These are phyloP conservation scores for Apoda limacodes DNA, from an alignment of 2,888 invertebrate genomes.

Conservation along the genomic window DNA sequence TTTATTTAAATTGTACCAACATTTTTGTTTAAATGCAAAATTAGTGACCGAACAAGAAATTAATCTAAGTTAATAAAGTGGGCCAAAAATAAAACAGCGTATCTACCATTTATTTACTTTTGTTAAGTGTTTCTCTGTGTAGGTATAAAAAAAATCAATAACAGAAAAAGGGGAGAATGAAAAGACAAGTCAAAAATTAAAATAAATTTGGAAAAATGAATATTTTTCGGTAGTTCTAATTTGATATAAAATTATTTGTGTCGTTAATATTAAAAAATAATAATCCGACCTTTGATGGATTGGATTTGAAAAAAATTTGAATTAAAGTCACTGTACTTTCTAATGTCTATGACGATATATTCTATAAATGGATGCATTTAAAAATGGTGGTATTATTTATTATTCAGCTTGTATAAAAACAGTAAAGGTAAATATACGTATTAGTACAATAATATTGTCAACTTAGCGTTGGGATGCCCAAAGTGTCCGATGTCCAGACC, in stretches of 20 bases:
- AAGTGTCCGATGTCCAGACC: constrained; percentile 61
- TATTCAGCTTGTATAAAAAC: constrained; percentile 57
- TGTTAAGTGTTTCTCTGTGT: constrained; percentile 70
- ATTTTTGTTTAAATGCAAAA: constrained; percentile 25
- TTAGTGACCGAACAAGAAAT: constrained; percentile 50
- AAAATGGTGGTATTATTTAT: constrained; percentile 53
- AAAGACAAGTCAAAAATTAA: constrained; percentile 34
- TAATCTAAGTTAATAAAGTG: constrained; percentile 49
- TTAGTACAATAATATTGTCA: constrained; percentile 49
- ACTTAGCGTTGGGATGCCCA: constrained; percentile 69
- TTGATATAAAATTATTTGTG: constrained; percentile 38
- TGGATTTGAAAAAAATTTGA: too few species aligned
- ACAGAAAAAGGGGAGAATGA: constrained; percentile 55
- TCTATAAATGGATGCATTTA: constrained; percentile 54
- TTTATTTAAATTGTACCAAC: too few species aligned
- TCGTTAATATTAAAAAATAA: constrained; percentile 24
- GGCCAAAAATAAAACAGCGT: constrained; percentile 60
- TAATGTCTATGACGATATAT: constrained; percentile 38
- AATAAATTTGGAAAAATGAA: too few species aligned
- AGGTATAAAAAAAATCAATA: constrained; percentile 52
- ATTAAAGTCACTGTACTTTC: too few species aligned
- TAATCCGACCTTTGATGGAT: too few species aligned
- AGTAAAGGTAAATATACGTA: constrained; percentile 61
- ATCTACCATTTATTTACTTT: constrained; percentile 48
- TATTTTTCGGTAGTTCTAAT: constrained; percentile 37